These are phyloP conservation scores for Sepiola atlantica DNA, from an alignment of 2,888 invertebrate species.

Conservation along the genomic window DNA sequence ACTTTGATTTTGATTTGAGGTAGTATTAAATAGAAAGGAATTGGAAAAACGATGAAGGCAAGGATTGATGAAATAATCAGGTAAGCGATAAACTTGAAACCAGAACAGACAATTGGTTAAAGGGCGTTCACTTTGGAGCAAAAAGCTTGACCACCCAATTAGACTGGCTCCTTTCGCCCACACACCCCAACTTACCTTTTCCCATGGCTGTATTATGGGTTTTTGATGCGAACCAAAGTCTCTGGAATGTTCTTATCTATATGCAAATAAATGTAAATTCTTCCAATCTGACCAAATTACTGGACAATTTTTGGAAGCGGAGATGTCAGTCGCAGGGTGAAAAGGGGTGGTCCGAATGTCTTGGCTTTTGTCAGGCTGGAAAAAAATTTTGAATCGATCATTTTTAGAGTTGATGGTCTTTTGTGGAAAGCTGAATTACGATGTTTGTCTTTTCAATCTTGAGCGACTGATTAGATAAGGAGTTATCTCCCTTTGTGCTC, in stretches of 20 bases:
- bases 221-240: conserved; percentile 16
- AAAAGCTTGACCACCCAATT: conserved; percentile 8
- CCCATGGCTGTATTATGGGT: neutral
- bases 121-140: neutral
- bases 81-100: conserved; percentile 32
- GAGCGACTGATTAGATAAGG: neutral
- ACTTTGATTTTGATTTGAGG: neutral
- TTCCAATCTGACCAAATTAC: conserved; percentile 22
- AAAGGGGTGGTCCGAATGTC: neutral
- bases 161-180: neutral
- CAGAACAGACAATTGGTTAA: neutral
- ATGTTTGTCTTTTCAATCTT: neutral
- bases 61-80: neutral
- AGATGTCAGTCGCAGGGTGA: neutral
- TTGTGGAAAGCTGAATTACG: neutral
- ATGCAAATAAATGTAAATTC: conserved; percentile 32
- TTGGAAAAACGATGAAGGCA: neutral
- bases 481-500: neutral
- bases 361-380: conserved; percentile 19
- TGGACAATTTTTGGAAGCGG: conserved; percentile 19
- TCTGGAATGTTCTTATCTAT: conserved; percentile 32
- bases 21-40: neutral
- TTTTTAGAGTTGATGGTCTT: neutral
- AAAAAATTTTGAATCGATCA: conserved; percentile 20
- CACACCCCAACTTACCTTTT: neutral